Evolutionary conservation across 2,113 vertebrate genomes (phyloP).

Genomic region (Protomyctophum bolini): DNA sequence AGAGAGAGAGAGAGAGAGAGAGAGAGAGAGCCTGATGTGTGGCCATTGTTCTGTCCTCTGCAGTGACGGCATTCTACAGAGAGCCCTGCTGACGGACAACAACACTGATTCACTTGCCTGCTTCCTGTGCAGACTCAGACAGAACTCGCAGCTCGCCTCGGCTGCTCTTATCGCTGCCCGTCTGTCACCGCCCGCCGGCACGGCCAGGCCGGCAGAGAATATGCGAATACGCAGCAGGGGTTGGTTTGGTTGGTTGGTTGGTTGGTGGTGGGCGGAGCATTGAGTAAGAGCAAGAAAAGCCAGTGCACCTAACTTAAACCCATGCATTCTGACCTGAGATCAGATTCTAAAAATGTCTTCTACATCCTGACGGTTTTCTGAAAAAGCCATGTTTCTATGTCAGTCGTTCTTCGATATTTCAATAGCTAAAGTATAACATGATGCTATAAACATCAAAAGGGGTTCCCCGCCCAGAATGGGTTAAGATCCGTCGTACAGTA

Average conservation of each 20-base stretch:
- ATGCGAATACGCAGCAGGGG: slow-evolving; percentile 22
- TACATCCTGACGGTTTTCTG: too few relatives aligned
- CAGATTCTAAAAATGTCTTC: too few relatives aligned
- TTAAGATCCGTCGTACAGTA: too few relatives aligned
- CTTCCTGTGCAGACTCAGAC: slow-evolving; percentile 80
- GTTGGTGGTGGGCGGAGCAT: slow-evolving; percentile 32
- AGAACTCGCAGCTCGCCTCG: slow-evolving; percentile 62
- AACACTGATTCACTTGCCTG: slow-evolving; percentile 63
- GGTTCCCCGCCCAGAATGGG: too few relatives aligned
- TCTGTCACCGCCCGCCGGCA: slow-evolving; percentile 7
- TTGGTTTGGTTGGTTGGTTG: neutral
- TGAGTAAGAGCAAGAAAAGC: slow-evolving; percentile 41
- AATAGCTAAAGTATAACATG: too few relatives aligned
- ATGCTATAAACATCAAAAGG: too few relatives aligned
- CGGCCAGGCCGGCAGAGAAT: slow-evolving; percentile 42
- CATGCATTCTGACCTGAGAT: too few relatives aligned
- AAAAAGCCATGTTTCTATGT: too few relatives aligned
- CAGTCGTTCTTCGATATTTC: too few relatives aligned
- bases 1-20: too few relatives aligned
- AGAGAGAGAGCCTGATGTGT: slow-evolving; percentile 22
- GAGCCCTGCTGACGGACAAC: slow-evolving; percentile 73
- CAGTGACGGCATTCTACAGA: slow-evolving; percentile 56
- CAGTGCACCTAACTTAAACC: neutral
- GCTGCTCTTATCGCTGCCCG: slow-evolving; percentile 67
- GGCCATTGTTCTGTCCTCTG: slow-evolving; percentile 75